These are phyloP conservation scores for Sphinx pinastri DNA, from an alignment of 2,888 invertebrate species.

Conservation along the genomic window DNA sequence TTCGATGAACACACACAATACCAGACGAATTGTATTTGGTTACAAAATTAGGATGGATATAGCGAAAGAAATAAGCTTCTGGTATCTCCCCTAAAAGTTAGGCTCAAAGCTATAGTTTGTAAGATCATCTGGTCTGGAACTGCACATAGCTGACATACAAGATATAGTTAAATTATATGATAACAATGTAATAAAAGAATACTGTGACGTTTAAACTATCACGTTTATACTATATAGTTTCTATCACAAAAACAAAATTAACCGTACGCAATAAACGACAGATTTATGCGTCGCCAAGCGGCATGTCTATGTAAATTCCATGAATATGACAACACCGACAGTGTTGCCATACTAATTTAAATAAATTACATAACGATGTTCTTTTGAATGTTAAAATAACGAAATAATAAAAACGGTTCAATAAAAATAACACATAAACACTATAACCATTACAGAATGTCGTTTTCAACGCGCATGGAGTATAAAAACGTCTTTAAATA, in stretches of 20 bases:
- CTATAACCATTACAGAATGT: neutral
- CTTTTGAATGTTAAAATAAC: slow-evolving; percentile 3
- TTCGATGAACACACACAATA: too few relatives aligned
- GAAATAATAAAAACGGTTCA: neutral
- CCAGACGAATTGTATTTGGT: too few relatives aligned
- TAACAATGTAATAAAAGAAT: too few relatives aligned
- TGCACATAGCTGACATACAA: too few relatives aligned
- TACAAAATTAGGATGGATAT: too few relatives aligned
- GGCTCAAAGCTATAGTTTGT: too few relatives aligned
- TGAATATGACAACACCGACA: neutral
- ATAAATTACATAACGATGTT: neutral
- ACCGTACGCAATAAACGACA: neutral
- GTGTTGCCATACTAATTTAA: slow-evolving; percentile 15
- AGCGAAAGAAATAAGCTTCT: too few relatives aligned
- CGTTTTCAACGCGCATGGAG: neutral
- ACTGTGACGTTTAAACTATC: too few relatives aligned
- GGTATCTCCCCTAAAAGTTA: too few relatives aligned
- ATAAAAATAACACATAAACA: slow-evolving; percentile 13
- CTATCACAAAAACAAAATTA: slow-evolving; percentile 6
- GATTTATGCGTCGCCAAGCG: neutral
- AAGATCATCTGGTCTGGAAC: too few relatives aligned
- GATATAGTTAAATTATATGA: too few relatives aligned
- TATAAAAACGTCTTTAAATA: neutral
- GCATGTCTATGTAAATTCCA: slow-evolving; percentile 6
- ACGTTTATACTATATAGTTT: too few relatives aligned